Evolutionary conservation across 1,140 invertebrate genomes (phyloP).

Genomic region (Tetranychus cinnabarinus): DNA sequence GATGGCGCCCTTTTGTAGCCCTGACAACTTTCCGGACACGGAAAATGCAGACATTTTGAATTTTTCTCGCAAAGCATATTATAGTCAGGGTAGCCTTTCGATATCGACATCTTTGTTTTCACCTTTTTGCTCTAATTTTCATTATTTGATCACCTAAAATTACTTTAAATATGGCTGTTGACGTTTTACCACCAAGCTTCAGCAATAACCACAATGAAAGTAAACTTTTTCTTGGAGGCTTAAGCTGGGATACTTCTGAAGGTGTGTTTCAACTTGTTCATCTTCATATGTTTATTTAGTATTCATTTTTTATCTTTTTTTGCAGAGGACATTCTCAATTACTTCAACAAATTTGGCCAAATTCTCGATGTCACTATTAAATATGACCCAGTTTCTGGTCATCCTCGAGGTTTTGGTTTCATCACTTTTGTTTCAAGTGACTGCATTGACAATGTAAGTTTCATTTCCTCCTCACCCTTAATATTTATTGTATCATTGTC

Average conservation of each 20-base stretch:
- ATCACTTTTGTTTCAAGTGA: conserved; percentile 73
- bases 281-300: neutral
- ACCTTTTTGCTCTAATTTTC: no score
- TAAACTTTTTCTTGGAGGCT: conserved; percentile 89
- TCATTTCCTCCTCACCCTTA: neutral
- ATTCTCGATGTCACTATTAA: conserved; percentile 84
- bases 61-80: no score
- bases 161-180: neutral
- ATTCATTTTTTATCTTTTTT: conserved; percentile 19
- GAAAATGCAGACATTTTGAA: no score
- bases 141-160: no score
- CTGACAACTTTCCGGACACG: no score
- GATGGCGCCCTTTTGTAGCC: no score
- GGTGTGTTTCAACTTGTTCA: conserved; percentile 24
- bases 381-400: conserved; percentile 64
- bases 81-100: no score
- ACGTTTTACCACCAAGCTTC: neutral
- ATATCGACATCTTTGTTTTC: no score
- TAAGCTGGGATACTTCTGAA: conserved; percentile 91
- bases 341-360: conserved; percentile 66
- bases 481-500: neutral
- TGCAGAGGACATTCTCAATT: conserved; percentile 71
- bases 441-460: conserved; percentile 57
- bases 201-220: conserved; percentile 24
- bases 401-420: conserved; percentile 77